Evolutionary conservation across 2,888 invertebrate species (phyloP).

Genomic region (Achlya flavicornis): DNA sequence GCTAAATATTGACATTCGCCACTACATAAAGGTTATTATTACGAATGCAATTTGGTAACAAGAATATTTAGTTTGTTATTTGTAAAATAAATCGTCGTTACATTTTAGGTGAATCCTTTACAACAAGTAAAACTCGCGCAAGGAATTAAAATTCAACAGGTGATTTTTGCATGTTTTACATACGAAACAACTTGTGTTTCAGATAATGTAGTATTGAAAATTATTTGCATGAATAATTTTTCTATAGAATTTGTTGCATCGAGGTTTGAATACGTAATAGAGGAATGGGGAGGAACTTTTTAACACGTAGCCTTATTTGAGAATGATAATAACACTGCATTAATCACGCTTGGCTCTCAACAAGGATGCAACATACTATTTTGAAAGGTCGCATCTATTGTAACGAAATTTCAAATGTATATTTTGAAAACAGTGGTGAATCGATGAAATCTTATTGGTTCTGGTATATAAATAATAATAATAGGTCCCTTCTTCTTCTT

Average conservation of each 20-base stretch:
- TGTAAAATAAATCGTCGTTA: slow-evolving; percentile 30
- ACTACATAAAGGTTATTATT: no score
- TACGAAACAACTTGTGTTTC: slow-evolving; percentile 13
- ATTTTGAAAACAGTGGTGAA: background rate
- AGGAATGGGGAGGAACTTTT: slow-evolving; percentile 9
- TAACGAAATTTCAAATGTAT: background rate
- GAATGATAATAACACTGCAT: background rate
- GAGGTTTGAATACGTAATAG: slow-evolving; percentile 15
- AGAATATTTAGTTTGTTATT: no score
- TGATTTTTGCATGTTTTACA: slow-evolving; percentile 61
- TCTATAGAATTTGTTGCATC: slow-evolving; percentile 18
- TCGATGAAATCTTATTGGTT: background rate
- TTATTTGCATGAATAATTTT: slow-evolving; percentile 18
- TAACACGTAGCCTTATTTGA: slow-evolving; percentile 9
- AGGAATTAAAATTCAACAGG: slow-evolving; percentile 79
- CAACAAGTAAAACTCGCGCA: slow-evolving; percentile 79
- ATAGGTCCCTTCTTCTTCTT: no score
- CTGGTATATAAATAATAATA: no score
- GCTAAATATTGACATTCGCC: no score
- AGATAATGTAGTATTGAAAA: slow-evolving; percentile 22
- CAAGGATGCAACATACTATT: background rate
- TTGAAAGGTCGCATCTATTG: background rate
- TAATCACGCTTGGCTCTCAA: slow-evolving; percentile 4
- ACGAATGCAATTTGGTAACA: no score
- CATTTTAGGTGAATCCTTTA: slow-evolving; percentile 77